Evolutionary conservation across 2,888 invertebrate species (phyloP).

Genomic region (Vanessa cardui): DNA sequence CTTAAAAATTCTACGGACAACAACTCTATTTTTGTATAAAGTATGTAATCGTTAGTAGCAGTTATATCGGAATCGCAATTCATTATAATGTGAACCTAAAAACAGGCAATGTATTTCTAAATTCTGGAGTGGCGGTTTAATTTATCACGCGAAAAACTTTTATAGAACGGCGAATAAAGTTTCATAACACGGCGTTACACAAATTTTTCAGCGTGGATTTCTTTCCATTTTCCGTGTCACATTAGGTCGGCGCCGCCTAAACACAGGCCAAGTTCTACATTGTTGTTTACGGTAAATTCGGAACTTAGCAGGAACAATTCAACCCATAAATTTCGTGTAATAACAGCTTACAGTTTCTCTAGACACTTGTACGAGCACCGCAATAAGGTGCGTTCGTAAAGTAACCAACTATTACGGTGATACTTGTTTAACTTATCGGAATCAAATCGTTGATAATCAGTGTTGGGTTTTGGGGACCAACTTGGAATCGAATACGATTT

Average conservation of each 20-base stretch:
- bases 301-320: conserved; percentile 74
- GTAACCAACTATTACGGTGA: conserved; percentile 17
- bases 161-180: conserved; percentile 58
- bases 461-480: too few relatives aligned
- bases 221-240: conserved; percentile 65
- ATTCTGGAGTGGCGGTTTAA: conserved; percentile 16
- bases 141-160: conserved; percentile 45
- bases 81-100: not conserved
- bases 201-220: conserved; percentile 66
- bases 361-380: conserved; percentile 76
- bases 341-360: conserved; percentile 78
- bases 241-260: conserved; percentile 62
- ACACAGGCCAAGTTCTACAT: conserved; percentile 76
- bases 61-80: too few relatives aligned
- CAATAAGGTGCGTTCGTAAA: conserved; percentile 57
- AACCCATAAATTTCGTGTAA: conserved; percentile 78
- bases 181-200: conserved; percentile 60
- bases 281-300: conserved; percentile 79
- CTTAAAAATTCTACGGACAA: too few relatives aligned
- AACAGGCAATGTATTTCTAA: conserved; percentile 9
- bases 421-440: conserved; percentile 42
- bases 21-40: too few relatives aligned
- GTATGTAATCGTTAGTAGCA: too few relatives aligned
- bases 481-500: too few relatives aligned
- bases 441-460: too few relatives aligned